phyloP scores from a whole-genome alignment of 2,113 vertebrate genomes.

The Labrus mixtus region DNA sequence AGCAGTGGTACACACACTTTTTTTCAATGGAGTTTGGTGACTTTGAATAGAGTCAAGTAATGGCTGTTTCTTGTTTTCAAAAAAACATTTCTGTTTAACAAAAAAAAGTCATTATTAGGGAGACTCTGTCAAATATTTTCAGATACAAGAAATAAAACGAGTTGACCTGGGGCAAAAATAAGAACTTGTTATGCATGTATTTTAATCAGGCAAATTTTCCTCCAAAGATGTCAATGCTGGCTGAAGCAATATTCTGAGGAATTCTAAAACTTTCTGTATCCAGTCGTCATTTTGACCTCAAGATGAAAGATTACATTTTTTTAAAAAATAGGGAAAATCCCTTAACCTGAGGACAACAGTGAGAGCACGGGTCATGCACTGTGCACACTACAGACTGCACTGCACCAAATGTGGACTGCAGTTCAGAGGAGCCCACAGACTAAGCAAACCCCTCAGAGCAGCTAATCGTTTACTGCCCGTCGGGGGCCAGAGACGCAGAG shows the following conservation, averaged over 20 bases:
- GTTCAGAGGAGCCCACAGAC: slow-evolving; percentile 28
- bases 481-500: slow-evolving; percentile 14
- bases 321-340: not conserved
- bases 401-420: slow-evolving; percentile 20
- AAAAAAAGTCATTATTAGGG: too few relatives aligned
- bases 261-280: too few relatives aligned
- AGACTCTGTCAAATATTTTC: not conserved
- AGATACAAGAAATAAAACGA: not conserved
- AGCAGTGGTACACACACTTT: too few relatives aligned
- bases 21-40: too few relatives aligned
- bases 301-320: too few relatives aligned
- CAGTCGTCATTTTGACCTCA: not conserved
- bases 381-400: not conserved
- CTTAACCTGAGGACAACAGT: not conserved
- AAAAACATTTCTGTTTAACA: too few relatives aligned
- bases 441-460: slow-evolving; percentile 39
- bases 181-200: too few relatives aligned
- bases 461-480: slow-evolving; percentile 37
- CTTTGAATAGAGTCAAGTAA: too few relatives aligned
- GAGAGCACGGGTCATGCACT: not conserved
- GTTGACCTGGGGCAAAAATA: not conserved
- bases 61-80: too few relatives aligned
- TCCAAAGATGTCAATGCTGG: too few relatives aligned
- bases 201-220: too few relatives aligned
- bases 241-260: too few relatives aligned